phyloP scores from a whole-genome alignment of 2,888 invertebrate genomes.

The Spatulosminthurus flaviceps region DNA sequence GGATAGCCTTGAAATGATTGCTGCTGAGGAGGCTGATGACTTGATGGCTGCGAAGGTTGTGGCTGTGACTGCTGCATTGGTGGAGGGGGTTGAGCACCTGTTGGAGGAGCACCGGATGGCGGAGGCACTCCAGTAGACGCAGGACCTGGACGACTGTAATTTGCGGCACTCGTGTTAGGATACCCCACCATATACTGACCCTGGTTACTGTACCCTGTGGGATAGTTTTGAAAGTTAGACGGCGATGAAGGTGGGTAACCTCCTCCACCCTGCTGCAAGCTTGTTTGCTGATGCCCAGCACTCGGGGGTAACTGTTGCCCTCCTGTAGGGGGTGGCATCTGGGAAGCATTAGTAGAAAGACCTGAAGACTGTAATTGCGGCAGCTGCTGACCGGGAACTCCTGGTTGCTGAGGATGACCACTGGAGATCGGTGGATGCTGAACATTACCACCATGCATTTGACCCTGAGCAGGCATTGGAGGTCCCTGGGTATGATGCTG shows the following conservation, averaged over 20 bases:
- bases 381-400: slow-evolving; percentile 24
- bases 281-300: slow-evolving; percentile 16
- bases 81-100: not conserved
- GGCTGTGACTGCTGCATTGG: slow-evolving; percentile 10
- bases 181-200: not conserved
- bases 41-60: slow-evolving; percentile 10
- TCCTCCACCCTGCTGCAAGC: not conserved
- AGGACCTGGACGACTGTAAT: not conserved
- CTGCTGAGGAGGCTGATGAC: slow-evolving; percentile 27
- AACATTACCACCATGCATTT: slow-evolving; percentile 15
- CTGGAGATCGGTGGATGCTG: not conserved
- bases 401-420: not conserved
- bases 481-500: slow-evolving; percentile 16
- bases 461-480: not conserved
- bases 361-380: not conserved
- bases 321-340: slow-evolving; percentile 23
- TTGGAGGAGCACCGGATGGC: not conserved
- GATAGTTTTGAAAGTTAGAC: not conserved
- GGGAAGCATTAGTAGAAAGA: not conserved
- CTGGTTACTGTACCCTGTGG: not conserved
- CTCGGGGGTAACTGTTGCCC: slow-evolving; percentile 20
- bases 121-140: not conserved
- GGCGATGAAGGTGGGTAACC: slow-evolving; percentile 14
- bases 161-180: not conserved
- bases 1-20: slow-evolving; percentile 35